Percentiles rank a stretch among this genome's conserved stretches.
phyloP scores from a whole-genome alignment of 2,888 invertebrate species.

The Meandrusa payeni region DNA sequence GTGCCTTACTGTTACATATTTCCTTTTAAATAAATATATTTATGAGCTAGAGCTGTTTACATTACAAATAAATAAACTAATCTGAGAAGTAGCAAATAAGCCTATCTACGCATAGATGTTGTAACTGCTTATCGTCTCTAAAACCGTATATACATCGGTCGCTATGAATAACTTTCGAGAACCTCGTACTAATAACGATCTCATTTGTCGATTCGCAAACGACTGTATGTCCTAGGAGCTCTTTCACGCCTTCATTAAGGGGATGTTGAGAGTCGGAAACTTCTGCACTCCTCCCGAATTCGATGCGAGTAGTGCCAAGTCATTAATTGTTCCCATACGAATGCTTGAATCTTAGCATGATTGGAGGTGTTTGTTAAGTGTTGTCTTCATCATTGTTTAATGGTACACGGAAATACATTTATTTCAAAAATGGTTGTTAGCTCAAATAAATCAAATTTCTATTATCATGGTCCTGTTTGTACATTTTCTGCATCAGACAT shows the following conservation, averaged over 20 bases:
- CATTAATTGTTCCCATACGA: slow-evolving; percentile 41
- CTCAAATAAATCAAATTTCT: not conserved
- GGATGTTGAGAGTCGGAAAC: slow-evolving; percentile 37
- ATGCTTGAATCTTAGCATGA: slow-evolving; percentile 26
- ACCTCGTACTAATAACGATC: slow-evolving; percentile 33
- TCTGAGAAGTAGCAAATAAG: no score
- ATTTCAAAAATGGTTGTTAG: not conserved
- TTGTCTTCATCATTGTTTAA: slow-evolving; percentile 6
- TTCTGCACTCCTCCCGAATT: slow-evolving; percentile 41
- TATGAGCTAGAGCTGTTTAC: no score
- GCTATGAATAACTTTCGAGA: slow-evolving; percentile 16
- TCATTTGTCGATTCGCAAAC: slow-evolving; percentile 39
- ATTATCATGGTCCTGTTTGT: no score
- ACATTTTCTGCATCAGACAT: no score
- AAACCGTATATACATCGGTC: no score
- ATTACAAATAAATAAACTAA: no score
- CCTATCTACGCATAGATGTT: no score
- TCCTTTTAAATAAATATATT: no score
- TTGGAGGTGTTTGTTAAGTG: slow-evolving; percentile 17
- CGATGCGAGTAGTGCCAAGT: slow-evolving; percentile 45
- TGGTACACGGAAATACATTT: not conserved
- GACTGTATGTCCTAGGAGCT: slow-evolving; percentile 34
- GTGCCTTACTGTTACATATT: no score
- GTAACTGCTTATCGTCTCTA: no score
- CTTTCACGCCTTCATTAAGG: slow-evolving; percentile 48